phyloP scores from a whole-genome alignment of 2,888 invertebrate genomes.

The Apotomis capreana region DNA sequence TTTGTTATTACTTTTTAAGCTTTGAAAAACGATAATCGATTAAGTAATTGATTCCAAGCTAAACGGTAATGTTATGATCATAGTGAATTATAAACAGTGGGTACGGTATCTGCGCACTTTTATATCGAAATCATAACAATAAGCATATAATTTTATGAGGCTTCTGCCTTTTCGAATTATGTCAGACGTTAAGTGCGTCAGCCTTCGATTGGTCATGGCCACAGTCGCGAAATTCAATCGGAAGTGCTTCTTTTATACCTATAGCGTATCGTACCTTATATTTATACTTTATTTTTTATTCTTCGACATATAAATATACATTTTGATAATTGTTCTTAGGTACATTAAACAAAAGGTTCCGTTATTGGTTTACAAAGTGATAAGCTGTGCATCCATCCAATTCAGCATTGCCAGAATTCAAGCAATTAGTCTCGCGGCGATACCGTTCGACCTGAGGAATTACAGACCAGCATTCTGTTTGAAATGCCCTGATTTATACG shows the following conservation, averaged over 20 bases:
- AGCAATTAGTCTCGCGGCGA: constrained; percentile 30
- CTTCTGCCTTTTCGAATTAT: constrained; percentile 37
- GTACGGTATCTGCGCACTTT: neutral
- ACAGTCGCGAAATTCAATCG: constrained; percentile 25
- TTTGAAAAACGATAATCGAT: constrained; percentile 9
- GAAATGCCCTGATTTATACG: constrained; percentile 39
- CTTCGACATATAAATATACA: too few relatives aligned
- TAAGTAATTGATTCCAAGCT: constrained; percentile 26
- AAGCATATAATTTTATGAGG: constrained; percentile 31
- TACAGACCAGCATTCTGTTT: constrained; percentile 38
- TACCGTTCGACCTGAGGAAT: constrained; percentile 31
- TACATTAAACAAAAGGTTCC: too few relatives aligned
- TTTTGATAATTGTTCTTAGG: too few relatives aligned
- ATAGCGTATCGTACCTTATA: neutral
- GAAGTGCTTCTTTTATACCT: constrained; percentile 32
- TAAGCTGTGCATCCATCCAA: too few relatives aligned
- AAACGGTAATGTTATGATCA: neutral
- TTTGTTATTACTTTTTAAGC: constrained; percentile 9
- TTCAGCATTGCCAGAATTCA: constrained; percentile 14
- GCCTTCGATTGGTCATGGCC: constrained; percentile 25
- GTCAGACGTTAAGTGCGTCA: constrained; percentile 24
- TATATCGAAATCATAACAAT: constrained; percentile 19
- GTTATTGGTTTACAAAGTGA: too few relatives aligned
- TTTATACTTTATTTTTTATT: neutral
- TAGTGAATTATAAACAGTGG: neutral